Evolutionary conservation across 2,113 vertebrate species (phyloP), one percentile per base, ranked within the genome.

Genomic region (Coturnix japonica): DNA sequence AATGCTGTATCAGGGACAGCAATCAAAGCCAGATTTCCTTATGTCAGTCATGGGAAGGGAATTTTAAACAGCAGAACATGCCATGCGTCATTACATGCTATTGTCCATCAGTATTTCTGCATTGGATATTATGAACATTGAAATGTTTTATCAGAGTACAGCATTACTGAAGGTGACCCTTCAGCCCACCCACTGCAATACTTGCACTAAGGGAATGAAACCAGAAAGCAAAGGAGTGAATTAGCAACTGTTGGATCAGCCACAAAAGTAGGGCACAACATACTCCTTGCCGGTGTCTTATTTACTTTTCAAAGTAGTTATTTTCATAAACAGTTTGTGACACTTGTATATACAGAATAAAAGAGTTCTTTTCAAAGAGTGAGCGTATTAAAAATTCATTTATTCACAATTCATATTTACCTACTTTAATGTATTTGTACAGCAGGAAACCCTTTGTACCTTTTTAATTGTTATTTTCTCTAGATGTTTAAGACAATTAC

Each of bases 391-490:
- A 91, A 93, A 89, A 95, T 94, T 93, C 63, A 94, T 95, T 94
- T 96, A 92, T 92, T 94, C 94, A 85, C 74, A 85, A 76, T 82
- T 93, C 67, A 78, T 94, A 86, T 95, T 95, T 95, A 74, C 81
- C 66, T 79, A 39, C 84, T 93, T 92, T 80, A 85, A 91, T 94
- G 64, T 91, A 80, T 96, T 95, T 95, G 88, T 94, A 76, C 87
- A 93, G 75, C 0, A 0, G 66, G 72, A 11, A 95, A 53, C 37
- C 60, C 53, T 95, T 92, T 91, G 60, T 82, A 71, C 87, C 60
- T 92, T 89, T 91, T 93, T 94, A 95, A 95, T 96, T 95, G 86
- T 93, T 94, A 64, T 93, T 93, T 92, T 94, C 81, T 94, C 64
- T 92, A 18, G 84, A 80, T 85, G 56, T 93, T 95, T 91, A 94